Evolutionary conservation across 1,140 invertebrate genomes (phyloP).

Genomic region (Lamellibrachia luymesi): DNA sequence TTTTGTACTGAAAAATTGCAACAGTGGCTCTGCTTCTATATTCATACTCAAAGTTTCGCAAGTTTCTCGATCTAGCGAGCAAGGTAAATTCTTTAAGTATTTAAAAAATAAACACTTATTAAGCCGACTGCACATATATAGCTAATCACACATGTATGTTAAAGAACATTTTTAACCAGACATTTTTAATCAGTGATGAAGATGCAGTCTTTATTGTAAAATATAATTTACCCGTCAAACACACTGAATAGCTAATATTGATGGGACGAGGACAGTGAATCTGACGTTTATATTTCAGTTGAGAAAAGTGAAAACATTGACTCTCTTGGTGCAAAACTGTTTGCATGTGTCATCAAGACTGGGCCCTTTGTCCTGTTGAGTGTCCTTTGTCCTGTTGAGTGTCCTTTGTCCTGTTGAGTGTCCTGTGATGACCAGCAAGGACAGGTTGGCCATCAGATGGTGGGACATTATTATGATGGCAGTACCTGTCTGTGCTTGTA

Average conservation of each 20-base stretch:
- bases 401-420: neutral
- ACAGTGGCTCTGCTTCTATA: no score
- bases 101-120: no score
- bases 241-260: neutral
- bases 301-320: neutral
- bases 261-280: neutral
- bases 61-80: no score
- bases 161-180: neutral
- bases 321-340: neutral
- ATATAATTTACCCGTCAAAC: neutral
- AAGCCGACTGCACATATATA: neutral
- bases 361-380: no score
- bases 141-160: neutral
- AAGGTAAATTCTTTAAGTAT: no score
- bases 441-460: neutral
- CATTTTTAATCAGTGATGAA: no score
- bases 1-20: no score
- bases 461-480: neutral
- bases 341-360: neutral
- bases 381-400: no score
- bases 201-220: neutral
- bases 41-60: no score
- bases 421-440: neutral
- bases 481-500: neutral
- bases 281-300: neutral